Evolutionary conservation across 2,797 vertebrate species (phyloP).

Genomic region (Hippopotamyrus pictus): DNA sequence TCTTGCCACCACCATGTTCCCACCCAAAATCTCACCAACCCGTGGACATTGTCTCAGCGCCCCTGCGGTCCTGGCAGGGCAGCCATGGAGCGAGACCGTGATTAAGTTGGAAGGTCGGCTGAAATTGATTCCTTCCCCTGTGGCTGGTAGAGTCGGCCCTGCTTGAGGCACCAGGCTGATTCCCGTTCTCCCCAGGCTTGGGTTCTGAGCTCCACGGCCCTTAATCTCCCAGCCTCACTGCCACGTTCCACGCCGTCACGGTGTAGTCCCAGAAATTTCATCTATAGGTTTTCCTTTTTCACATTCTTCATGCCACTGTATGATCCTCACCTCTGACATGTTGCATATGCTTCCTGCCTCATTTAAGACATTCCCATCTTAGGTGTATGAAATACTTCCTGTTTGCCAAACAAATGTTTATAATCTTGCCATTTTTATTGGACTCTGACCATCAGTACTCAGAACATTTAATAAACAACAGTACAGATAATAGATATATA

Average conservation of each 20-base stretch:
- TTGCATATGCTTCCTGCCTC: background rate
- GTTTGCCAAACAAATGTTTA: background rate
- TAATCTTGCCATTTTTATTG: background rate
- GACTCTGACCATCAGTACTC: background rate
- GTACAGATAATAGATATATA: background rate
- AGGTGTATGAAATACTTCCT: background rate
- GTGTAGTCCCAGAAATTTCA: background rate
- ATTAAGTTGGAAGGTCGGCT: slow-evolving; percentile 69
- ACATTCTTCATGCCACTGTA: background rate
- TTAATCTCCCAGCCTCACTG: background rate
- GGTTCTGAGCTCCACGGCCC: slow-evolving; percentile 40
- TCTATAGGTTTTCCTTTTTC: background rate
- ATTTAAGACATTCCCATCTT: background rate
- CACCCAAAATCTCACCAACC: background rate
- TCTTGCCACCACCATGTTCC: background rate
- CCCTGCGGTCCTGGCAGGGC: slow-evolving; percentile 47
- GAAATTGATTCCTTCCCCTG: slow-evolving; percentile 62
- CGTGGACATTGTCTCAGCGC: slow-evolving; percentile 15
- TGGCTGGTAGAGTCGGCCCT: slow-evolving; percentile 41
- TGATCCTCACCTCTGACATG: background rate
- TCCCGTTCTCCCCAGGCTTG: slow-evolving; percentile 53
- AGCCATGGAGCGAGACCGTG: slow-evolving; percentile 46
- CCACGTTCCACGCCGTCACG: background rate
- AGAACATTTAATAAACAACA: background rate
- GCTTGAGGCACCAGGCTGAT: slow-evolving; percentile 46